Evolutionary conservation across 2,888 invertebrate species (phyloP), one percentile per base, ranked within the genome.

Genomic region (Microctonus hyperodae): DNA sequence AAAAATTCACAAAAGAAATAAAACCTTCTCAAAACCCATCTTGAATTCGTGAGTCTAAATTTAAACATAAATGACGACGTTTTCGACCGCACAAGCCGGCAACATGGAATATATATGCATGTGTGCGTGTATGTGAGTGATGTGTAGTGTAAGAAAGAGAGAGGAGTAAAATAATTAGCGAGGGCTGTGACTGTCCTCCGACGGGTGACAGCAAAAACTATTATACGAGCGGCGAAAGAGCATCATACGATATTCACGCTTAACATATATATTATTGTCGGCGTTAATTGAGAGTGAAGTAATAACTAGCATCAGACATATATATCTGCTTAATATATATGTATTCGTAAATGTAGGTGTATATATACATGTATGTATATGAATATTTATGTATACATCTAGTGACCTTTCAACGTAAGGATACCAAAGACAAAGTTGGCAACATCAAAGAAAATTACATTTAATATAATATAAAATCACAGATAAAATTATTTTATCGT

Each of bases 111-210:
- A 50, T 35, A 68, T 60, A 25, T 28, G 58, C 56, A 64, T 55
- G 44, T n/a, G 25, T 9, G 37, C n/a, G 16, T 44, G 44, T 44
- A 9, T 35, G 10, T 10, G 35, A 9, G 9, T 16, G 40, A 37
- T 44, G 16, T 44, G 16, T 44, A n/a, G 16, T 1, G 61, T 48
- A 59, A 55, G 44, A 63, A 58, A 40, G 23, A 50, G 69, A 65
- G 67, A 64, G 64, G 71, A 60, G 70, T 69, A 51, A 69, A 73
- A 73, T 73, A 73, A 73, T 73, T 73, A 73, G 71, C 70, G 68
- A 68, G 65, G 48, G 70, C 66, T 61, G 23, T 58, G 51, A 58
- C 53, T 63, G 40, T 55, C 44, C 48, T n/a, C 61, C 66, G 66
- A 56, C 66, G 61, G 66, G 37, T 23, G 28, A 23, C 33, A 9